These are phyloP conservation scores for Corydoras maculifer DNA, from an alignment of 2,113 vertebrate species.

Conservation along the genomic window DNA sequence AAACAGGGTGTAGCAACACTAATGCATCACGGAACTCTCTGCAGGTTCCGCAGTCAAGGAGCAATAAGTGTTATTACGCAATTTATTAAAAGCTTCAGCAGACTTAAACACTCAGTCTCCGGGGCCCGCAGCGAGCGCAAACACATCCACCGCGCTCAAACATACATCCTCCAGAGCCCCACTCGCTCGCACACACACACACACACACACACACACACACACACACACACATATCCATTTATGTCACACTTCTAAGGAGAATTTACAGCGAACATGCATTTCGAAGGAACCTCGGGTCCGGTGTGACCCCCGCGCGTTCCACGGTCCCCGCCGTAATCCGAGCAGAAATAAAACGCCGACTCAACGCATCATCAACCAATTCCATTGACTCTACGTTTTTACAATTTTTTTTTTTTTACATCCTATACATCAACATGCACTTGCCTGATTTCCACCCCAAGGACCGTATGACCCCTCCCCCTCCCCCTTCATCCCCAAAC, in stretches of 20 bases:
- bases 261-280: not conserved
- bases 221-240: not conserved
- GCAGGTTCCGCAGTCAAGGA: not conserved
- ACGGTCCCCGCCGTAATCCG: too few species aligned
- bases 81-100: slow-evolving; percentile 1
- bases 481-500: too few species aligned
- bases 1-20: not conserved
- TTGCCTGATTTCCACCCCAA: too few species aligned
- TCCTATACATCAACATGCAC: too few species aligned
- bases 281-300: too few species aligned
- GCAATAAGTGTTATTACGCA: not conserved
- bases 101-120: not conserved
- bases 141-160: slow-evolving; percentile 12
- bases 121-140: not conserved
- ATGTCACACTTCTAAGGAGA: not conserved
- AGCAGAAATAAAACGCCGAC: too few species aligned
- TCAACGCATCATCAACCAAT: too few species aligned
- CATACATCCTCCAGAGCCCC: slow-evolving; percentile 1
- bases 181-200: not conserved
- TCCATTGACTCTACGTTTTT: too few species aligned
- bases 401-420: too few species aligned
- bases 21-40: not conserved
- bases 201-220: slow-evolving; percentile 1
- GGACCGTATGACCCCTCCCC: too few species aligned
- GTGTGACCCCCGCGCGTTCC: too few species aligned